These are phyloP conservation scores for Belgica antarctica DNA, from an alignment of 2,888 invertebrate genomes.

Conservation along the genomic window DNA sequence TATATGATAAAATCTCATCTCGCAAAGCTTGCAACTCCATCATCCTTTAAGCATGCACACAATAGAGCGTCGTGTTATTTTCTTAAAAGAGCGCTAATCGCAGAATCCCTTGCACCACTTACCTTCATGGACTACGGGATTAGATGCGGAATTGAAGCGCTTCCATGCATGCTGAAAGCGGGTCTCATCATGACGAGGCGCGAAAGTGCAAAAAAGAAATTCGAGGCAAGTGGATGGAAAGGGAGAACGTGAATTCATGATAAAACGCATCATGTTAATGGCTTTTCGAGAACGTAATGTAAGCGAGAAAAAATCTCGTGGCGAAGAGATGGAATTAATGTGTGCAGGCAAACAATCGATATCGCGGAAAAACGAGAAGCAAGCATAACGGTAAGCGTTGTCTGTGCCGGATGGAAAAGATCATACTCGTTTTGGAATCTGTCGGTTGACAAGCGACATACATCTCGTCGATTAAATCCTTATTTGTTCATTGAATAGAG, in stretches of 20 bases:
- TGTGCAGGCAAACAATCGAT: slow-evolving; percentile 42
- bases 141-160: slow-evolving; percentile 1
- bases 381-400: background rate
- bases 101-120: background rate
- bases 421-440: slow-evolving; percentile 28
- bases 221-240: slow-evolving; percentile 10
- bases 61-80: background rate
- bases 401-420: slow-evolving; percentile 24
- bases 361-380: slow-evolving; percentile 4
- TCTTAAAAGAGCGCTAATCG: background rate
- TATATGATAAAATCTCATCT: background rate
- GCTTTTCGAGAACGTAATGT: slow-evolving; percentile 21
- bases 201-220: slow-evolving; percentile 25
- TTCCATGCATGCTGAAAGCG: slow-evolving; percentile 14
- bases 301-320: too few species aligned
- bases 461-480: slow-evolving; percentile 22
- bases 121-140: background rate
- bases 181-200: slow-evolving; percentile 2
- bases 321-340: slow-evolving; percentile 20
- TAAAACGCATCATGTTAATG: slow-evolving; percentile 32
- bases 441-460: slow-evolving; percentile 31
- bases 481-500: slow-evolving; percentile 35
- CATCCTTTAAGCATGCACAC: slow-evolving; percentile 6
- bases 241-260: background rate
- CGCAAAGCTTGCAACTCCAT: background rate